Conservation (phyloP, 2,797 vertebrate genomes). For the Characodon lateralis region DNA sequence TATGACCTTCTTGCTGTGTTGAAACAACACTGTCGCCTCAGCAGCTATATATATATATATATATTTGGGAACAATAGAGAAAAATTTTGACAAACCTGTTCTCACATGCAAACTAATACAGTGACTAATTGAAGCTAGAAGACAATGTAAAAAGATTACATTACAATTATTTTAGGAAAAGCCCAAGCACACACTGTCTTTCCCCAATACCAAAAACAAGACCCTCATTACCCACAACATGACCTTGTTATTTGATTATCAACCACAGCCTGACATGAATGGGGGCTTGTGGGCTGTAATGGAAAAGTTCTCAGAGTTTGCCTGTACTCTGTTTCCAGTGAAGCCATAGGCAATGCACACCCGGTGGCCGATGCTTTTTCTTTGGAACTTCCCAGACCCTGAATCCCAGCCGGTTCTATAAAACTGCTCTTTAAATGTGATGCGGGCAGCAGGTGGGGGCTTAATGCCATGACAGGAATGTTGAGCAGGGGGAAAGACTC, state of each 20-base stretch:
- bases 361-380: slow-evolving; percentile 17
- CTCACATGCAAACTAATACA: not conserved
- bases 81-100: too few relatives aligned
- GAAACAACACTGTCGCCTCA: not conserved
- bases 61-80: not conserved
- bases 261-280: slow-evolving; percentile 11
- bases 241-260: slow-evolving; percentile 63
- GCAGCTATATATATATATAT: too few relatives aligned
- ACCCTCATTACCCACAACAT: slow-evolving; percentile 13
- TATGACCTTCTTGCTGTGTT: not conserved
- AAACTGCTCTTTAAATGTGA: slow-evolving; percentile 65
- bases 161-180: slow-evolving; percentile 52
- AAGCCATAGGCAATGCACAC: not conserved
- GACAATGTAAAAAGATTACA: not conserved
- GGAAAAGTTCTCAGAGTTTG: slow-evolving; percentile 61
- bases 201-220: slow-evolving; percentile 30
- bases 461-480: slow-evolving; percentile 65
- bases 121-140: not conserved
- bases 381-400: slow-evolving; percentile 53
- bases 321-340: slow-evolving; percentile 30
- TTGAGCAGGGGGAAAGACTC: slow-evolving; percentile 38
- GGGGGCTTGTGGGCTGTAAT: slow-evolving; percentile 46
- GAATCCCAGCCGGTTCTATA: slow-evolving; percentile 56
- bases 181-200: slow-evolving; percentile 9
- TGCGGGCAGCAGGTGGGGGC: slow-evolving; percentile 69